Conservation (phyloP, 53 echinoderm and acorn worm species). For the Actinopyga echinites region DNA sequence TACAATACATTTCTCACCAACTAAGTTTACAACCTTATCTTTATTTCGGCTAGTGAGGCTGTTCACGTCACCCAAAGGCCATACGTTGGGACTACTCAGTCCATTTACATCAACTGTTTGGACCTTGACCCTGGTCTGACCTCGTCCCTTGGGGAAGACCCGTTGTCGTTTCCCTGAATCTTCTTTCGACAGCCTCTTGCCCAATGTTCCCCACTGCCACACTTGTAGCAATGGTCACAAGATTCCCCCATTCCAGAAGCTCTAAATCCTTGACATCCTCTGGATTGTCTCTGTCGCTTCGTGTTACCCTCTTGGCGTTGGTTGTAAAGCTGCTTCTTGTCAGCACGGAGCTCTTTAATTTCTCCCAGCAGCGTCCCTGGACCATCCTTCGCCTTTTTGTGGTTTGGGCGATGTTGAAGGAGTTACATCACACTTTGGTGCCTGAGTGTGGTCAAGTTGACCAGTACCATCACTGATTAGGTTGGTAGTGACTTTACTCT, state of each 20-base stretch:
- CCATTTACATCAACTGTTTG: background rate
- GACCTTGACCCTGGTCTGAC: background rate
- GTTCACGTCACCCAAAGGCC: background rate
- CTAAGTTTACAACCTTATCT: background rate
- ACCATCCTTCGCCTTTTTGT: background rate
- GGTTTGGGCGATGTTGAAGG: slow-evolving; percentile 35
- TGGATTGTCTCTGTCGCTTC: background rate
- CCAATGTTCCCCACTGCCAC: slow-evolving; percentile 25
- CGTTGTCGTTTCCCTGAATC: slow-evolving; percentile 32
- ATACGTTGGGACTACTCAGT: background rate
- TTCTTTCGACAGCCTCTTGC: slow-evolving; percentile 14
- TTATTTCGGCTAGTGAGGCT: background rate
- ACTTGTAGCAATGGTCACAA: slow-evolving; percentile 41
- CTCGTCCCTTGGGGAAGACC: slow-evolving; percentile 45
- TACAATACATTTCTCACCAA: slow-evolving; percentile 27
- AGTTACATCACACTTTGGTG: background rate
- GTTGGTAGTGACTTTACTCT: background rate
- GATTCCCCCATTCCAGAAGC: background rate
- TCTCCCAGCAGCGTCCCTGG: slow-evolving; percentile 12
- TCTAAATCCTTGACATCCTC: background rate
- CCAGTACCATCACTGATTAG: background rate
- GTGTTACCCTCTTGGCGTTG: background rate
- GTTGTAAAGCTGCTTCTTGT: background rate
- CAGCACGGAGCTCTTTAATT: slow-evolving; percentile 19
- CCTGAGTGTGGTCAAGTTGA: background rate